Evolutionary conservation across 2,797 vertebrate genomes (phyloP).

Genomic region (Fratercula arctica): DNA sequence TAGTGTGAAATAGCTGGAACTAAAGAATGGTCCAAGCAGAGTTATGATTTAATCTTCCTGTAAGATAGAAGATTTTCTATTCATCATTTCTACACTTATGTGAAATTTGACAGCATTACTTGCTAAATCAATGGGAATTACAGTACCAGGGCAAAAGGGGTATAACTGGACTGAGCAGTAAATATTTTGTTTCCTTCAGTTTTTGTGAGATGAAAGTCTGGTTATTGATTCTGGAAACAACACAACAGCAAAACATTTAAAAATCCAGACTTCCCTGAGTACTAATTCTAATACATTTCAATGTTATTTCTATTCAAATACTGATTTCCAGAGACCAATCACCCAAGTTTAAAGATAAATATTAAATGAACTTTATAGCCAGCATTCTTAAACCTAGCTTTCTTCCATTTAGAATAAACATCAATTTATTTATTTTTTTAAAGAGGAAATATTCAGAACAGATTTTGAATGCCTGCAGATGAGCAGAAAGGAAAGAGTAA

Average conservation of each 20-base stretch:
- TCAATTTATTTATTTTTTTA: background rate
- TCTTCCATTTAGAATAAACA: background rate
- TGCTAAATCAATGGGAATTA: slow-evolving; percentile 34
- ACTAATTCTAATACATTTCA: background rate
- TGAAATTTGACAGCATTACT: slow-evolving; percentile 30
- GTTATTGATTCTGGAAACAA: background rate
- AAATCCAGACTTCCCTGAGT: background rate
- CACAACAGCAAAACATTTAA: background rate
- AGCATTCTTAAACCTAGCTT: background rate
- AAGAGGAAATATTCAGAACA: background rate
- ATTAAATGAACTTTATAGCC: background rate
- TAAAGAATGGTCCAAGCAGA: slow-evolving; percentile 4
- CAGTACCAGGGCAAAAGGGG: background rate
- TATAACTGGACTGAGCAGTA: background rate
- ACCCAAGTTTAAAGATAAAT: background rate
- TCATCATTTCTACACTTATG: slow-evolving; percentile 9
- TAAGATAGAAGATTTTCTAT: background rate
- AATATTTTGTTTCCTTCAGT: background rate
- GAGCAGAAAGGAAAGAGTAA: background rate
- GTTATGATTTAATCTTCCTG: slow-evolving; percentile 45
- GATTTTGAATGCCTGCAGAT: background rate
- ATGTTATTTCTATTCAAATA: background rate
- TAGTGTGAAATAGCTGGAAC: slow-evolving; percentile 40
- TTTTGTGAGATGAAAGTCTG: background rate
- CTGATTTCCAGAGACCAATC: background rate